Conservation (phyloP, 2,888 invertebrate genomes). For the Perithous albicinctus region DNA sequence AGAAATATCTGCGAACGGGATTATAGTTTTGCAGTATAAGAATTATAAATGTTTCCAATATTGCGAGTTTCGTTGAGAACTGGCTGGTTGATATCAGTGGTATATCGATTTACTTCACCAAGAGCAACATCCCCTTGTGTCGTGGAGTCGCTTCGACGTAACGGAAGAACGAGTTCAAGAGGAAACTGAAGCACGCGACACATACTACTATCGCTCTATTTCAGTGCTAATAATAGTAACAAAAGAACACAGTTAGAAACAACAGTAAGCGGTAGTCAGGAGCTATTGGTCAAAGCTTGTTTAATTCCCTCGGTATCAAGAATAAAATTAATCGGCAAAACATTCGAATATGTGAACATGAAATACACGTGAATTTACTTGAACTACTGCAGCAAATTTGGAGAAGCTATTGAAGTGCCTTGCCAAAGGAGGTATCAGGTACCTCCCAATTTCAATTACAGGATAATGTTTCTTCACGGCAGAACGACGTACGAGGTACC, state of each 20-base stretch:
- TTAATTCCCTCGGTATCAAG: neutral
- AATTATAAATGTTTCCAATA: no score
- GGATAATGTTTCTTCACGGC: neutral
- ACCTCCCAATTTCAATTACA: constrained; percentile 46
- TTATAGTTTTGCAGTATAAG: no score
- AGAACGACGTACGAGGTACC: constrained; percentile 15
- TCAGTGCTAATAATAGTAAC: constrained; percentile 6
- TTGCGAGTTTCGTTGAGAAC: neutral
- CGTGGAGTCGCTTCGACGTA: constrained; percentile 23
- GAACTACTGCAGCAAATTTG: neutral
- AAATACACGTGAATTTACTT: neutral
- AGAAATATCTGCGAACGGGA: no score
- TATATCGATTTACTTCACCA: constrained; percentile 76
- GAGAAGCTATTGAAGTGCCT: neutral
- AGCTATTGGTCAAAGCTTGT: neutral
- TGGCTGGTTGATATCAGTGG: constrained; percentile 2
- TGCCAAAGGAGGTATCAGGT: neutral
- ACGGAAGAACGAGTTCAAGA: constrained; percentile 29
- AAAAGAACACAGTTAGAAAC: constrained; percentile 31
- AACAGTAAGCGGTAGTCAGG: constrained; percentile 26
- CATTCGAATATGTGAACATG: neutral
- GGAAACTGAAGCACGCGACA: constrained; percentile 2
- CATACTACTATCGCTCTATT: neutral
- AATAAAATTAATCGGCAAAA: neutral
- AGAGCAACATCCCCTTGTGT: constrained; percentile 55